Conservation (phyloP, 2,113 vertebrate species). For the Acinonyx jubatus region DNA sequence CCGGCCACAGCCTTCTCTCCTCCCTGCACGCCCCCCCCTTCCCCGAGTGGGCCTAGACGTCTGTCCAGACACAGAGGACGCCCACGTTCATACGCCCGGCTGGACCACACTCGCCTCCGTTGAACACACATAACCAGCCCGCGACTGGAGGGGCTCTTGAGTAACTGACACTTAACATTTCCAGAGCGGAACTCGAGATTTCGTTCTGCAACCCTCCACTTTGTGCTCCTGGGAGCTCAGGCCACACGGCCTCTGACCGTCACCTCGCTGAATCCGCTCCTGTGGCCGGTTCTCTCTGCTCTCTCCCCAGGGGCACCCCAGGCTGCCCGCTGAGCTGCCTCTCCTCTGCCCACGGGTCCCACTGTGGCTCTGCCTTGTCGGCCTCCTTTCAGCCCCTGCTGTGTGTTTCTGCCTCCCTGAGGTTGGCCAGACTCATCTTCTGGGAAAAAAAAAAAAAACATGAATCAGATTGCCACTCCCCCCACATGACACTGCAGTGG, state of each 20-base stretch:
- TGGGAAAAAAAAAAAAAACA: neutral
- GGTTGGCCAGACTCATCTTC: neutral
- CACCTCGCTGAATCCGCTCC: accelerated
- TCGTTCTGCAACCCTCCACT: accelerated
- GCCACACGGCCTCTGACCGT: accelerated
- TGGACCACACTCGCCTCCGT: neutral
- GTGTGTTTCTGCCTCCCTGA: neutral
- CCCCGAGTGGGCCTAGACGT: too few relatives aligned
- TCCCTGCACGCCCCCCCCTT: accelerated
- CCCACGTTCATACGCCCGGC: neutral
- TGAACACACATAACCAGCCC: accelerated
- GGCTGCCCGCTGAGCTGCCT: neutral
- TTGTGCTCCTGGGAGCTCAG: accelerated
- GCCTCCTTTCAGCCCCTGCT: neutral
- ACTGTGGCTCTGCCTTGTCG: accelerated
- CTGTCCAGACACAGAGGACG: accelerated
- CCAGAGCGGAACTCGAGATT: neutral
- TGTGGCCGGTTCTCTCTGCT: neutral
- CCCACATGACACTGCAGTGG: accelerated
- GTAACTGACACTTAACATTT: accelerated
- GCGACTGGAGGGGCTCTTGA: too few relatives aligned
- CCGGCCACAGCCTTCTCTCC: neutral
- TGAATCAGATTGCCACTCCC: neutral
- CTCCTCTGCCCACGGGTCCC: neutral
- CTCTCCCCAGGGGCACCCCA: neutral